Evolutionary conservation across 2,113 vertebrate species (phyloP).

Genomic region (Etheostoma spectabile): DNA sequence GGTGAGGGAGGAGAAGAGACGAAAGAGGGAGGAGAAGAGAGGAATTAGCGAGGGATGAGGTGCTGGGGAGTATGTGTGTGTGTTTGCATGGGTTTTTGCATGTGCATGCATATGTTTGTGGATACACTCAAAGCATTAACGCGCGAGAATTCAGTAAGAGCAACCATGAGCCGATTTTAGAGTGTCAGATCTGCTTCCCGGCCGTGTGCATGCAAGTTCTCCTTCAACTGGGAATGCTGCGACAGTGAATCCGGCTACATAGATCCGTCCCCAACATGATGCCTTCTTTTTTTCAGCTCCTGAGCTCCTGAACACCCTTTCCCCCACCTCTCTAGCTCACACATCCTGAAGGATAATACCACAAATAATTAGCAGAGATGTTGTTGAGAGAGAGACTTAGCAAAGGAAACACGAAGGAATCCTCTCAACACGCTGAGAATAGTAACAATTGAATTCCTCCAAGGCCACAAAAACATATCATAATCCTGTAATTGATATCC

Average conservation of each 20-base stretch:
- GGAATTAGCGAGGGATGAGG: conserved; percentile 81
- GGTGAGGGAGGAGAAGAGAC: conserved; percentile 76
- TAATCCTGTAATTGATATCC: conserved; percentile 51
- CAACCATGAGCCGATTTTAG: conserved; percentile 75
- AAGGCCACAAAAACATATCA: conserved; percentile 33
- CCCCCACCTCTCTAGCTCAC: conserved; percentile 19
- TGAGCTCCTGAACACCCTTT: conserved; percentile 1
- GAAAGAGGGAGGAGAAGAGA: conserved; percentile 72
- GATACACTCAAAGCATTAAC: conserved; percentile 72
- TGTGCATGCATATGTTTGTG: conserved; percentile 53
- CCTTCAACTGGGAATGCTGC: conserved; percentile 50
- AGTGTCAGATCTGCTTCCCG: conserved; percentile 74
- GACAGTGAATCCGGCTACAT: conserved; percentile 49
- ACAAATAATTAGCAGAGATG: conserved; percentile 59
- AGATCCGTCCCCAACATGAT: conserved; percentile 55
- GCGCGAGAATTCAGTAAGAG: conserved; percentile 72
- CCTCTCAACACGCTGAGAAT: conserved; percentile 50
- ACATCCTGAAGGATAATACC: conserved; percentile 36
- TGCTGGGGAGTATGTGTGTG: conserved; percentile 39
- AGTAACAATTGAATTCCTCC: conserved; percentile 39
- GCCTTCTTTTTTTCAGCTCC: conserved; percentile 10
- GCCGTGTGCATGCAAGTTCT: conserved; percentile 54
- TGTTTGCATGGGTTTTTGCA: conserved; percentile 13
- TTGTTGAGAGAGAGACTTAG: conserved; percentile 19
- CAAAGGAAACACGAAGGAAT: conserved; percentile 17